phyloP scores from a whole-genome alignment of 2,113 vertebrate species.

The Numenius arquata region DNA sequence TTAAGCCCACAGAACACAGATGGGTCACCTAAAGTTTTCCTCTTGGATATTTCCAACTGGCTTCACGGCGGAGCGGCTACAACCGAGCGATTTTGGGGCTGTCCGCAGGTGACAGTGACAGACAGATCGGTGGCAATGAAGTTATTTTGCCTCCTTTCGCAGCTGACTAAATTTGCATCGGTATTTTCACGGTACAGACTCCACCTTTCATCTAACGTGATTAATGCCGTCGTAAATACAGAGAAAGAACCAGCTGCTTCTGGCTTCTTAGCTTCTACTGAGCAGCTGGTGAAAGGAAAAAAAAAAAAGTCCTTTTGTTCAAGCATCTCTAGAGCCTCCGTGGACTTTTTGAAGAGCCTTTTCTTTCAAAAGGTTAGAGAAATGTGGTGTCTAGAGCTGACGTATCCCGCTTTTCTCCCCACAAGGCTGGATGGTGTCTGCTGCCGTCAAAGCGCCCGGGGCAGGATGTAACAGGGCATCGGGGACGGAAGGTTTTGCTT shows the following conservation, averaged over 20 bases:
- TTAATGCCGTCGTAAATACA: slow-evolving; percentile 17
- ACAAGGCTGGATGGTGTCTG: neutral
- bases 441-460: rapidly evolving
- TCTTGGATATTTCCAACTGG: rapidly evolving
- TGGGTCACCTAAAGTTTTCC: neutral
- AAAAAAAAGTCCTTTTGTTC: slow-evolving; percentile 14
- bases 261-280: slow-evolving; percentile 1
- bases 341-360: neutral
- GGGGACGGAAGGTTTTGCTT: neutral
- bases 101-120: neutral
- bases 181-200: neutral
- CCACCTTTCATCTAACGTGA: slow-evolving; percentile 34
- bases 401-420: neutral
- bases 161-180: neutral
- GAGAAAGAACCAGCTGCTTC: slow-evolving; percentile 38
- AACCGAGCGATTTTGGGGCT: neutral
- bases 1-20: neutral
- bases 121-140: neutral
- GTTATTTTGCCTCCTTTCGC: neutral
- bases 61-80: neutral
- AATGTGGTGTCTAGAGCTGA: rapidly evolving
- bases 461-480: neutral
- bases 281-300: neutral
- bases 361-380: neutral
- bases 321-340: neutral